These are phyloP conservation scores for Rutpela maculata DNA, from an alignment of 2,888 invertebrate species.

Conservation along the genomic window DNA sequence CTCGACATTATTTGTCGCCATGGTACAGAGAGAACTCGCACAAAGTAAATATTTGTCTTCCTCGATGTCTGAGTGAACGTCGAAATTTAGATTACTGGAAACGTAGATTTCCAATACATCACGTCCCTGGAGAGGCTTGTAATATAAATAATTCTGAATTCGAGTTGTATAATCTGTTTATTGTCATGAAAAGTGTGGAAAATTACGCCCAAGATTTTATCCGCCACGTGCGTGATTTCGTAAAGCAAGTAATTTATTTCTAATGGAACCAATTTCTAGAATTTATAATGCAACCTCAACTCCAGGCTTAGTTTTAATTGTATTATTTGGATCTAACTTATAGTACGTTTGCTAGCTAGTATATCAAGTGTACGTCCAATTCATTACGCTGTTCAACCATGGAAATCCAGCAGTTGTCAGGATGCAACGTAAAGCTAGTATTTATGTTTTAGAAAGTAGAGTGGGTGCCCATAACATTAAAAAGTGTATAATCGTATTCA, in stretches of 20 bases:
- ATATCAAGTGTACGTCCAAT: background rate
- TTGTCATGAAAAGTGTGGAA: slow-evolving; percentile 32
- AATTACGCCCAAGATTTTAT: slow-evolving; percentile 25
- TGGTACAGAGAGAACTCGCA: background rate
- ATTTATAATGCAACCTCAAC: slow-evolving; percentile 21
- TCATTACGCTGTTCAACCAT: background rate
- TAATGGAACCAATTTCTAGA: slow-evolving; percentile 7
- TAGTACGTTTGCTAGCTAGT: background rate
- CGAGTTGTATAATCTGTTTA: slow-evolving; percentile 20
- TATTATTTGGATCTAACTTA: slow-evolving; percentile 7
- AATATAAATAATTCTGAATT: slow-evolving; percentile 28
- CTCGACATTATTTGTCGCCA: background rate
- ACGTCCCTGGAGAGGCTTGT: slow-evolving; percentile 22
- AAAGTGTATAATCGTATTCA: too few species aligned
- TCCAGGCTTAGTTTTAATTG: slow-evolving; percentile 8
- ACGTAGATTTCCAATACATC: slow-evolving; percentile 33
- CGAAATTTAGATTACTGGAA: slow-evolving; percentile 23
- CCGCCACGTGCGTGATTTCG: slow-evolving; percentile 25
- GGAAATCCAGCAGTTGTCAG: background rate
- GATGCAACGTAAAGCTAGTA: too few species aligned
- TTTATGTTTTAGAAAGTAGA: too few species aligned
- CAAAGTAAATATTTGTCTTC: slow-evolving; percentile 30
- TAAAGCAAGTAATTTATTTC: slow-evolving; percentile 26
- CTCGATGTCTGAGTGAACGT: slow-evolving; percentile 19
- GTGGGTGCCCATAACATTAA: too few species aligned